Evolutionary conservation across 30 jellyfish, hydroid and myxozoan genomes (phyloP), one percentile per base, ranked within the genome.

Genomic region (Catostylus mosaicus): DNA sequence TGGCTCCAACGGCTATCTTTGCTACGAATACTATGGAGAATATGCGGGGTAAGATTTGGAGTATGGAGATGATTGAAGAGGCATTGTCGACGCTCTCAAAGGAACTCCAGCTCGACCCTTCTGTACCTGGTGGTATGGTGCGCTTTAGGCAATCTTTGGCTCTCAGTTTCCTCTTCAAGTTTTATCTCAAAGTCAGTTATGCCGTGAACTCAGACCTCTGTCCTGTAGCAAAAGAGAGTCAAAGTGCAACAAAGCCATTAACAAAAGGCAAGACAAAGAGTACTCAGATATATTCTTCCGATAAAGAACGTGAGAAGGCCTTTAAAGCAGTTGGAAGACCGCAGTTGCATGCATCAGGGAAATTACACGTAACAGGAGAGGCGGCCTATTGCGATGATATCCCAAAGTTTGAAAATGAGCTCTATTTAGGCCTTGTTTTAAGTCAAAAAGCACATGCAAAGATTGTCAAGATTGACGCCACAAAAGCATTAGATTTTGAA

Each of bases 381-480:
- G 89, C 89, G 0, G 89, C 64, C 32, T 79, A 62, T 46, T 79
- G 89, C 64, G 89, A 79, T 63, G 89, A 79, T 51, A 61, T 79
- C 9, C 89, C 89, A 20, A 62, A 33, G 51, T 14, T 62, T 12
- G 89, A 79, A 63, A 65, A 67, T 36, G 91, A 81, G 78, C 29
- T 81, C 37, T 81, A 81, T 51, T 36, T 81, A 19, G 91, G 83
- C 11, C 48, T 81, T 27, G 91, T 81, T 51, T 51, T 81, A 33
- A 81, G 91, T 60, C 60, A 35, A 38, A 81, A 81, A 78, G 82
- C 91, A 23, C 91, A 81, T 51, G 91, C 91, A 1, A 66, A 51
- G 38, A 29, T 81, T 19, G 19, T 40, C 11, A 68, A 51, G 50
- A 66, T 81, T 24, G 91, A 81, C 67, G 91, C 91, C 2, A 31